Evolutionary conservation across 2,113 vertebrate genomes (phyloP).

Genomic region (Scalopus aquaticus): DNA sequence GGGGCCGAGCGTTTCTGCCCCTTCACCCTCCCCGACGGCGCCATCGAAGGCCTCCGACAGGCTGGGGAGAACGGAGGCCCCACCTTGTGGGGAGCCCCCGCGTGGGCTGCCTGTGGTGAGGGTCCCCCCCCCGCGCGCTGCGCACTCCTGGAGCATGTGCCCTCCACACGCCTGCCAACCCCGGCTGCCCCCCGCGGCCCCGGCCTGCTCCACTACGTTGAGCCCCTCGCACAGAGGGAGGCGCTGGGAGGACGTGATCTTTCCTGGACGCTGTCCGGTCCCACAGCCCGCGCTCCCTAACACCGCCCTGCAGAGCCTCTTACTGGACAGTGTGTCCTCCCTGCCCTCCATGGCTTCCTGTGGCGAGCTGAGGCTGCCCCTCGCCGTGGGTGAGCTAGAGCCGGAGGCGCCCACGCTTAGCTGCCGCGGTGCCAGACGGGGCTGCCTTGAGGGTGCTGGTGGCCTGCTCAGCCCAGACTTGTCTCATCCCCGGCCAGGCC

Average conservation of each 20-base stretch:
- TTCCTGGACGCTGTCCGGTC: too few species aligned
- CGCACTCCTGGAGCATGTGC: slow-evolving; percentile 57
- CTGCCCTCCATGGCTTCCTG: neutral
- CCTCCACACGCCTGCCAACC: too few species aligned
- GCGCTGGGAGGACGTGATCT: too few species aligned
- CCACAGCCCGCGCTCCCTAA: neutral
- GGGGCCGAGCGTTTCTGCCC: neutral
- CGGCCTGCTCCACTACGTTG: too few species aligned
- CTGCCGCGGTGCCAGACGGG: neutral
- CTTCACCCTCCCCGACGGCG: neutral
- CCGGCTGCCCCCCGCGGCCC: too few species aligned
- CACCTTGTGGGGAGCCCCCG: slow-evolving; percentile 28
- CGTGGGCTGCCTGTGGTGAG: slow-evolving; percentile 67
- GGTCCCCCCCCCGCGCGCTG: slow-evolving; percentile 66
- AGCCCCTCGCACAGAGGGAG: too few species aligned
- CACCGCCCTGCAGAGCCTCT: neutral
- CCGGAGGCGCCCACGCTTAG: too few species aligned
- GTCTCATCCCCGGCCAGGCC: neutral
- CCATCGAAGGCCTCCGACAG: neutral
- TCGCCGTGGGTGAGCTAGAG: neutral
- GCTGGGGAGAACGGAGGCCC: neutral
- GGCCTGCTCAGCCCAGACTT: neutral
- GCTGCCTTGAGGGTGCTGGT: too few species aligned
- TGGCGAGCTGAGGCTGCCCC: neutral
- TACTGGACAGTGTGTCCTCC: neutral